Evolutionary conservation across 1,140 invertebrate genomes (phyloP).

Genomic region (Aphidius ervi): DNA sequence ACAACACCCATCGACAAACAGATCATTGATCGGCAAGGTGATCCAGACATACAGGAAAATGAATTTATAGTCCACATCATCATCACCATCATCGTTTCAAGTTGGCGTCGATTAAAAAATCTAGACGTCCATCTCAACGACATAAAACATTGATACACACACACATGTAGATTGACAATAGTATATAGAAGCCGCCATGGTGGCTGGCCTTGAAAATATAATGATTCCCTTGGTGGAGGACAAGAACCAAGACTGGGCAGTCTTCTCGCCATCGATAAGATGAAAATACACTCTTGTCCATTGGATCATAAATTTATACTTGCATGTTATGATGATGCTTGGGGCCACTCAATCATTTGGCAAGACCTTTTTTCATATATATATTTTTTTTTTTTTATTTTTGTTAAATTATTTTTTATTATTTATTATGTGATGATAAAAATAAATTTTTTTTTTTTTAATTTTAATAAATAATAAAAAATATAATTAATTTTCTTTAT

Average conservation of each 20-base stretch:
- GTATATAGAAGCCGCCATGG: constrained; percentile 20
- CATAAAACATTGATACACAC: constrained; percentile 16
- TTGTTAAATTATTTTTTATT: no score
- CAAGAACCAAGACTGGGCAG: not conserved
- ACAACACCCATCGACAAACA: not conserved
- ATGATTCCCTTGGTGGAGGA: constrained; percentile 17
- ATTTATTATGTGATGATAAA: no score
- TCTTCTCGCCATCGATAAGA: constrained; percentile 15
- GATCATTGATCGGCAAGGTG: no score
- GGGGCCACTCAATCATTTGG: not conserved
- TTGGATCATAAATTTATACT: constrained; percentile 12
- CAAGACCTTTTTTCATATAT: no score
- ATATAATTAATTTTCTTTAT: no score
- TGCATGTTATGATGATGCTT: constrained; percentile 1
- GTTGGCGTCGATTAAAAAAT: constrained; percentile 15
- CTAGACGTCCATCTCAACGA: not conserved
- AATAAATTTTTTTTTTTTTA: no score
- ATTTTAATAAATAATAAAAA: no score
- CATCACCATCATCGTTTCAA: no score
- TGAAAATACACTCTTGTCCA: constrained; percentile 2
- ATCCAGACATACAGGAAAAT: not conserved
- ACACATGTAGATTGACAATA: constrained; percentile 4
- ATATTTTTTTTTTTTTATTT: no score
- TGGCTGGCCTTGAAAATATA: constrained; percentile 18
- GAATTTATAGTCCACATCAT: constrained; percentile 12